These are phyloP conservation scores for Callionymus lyra DNA, from an alignment of 2,113 vertebrate genomes.

Conservation along the genomic window DNA sequence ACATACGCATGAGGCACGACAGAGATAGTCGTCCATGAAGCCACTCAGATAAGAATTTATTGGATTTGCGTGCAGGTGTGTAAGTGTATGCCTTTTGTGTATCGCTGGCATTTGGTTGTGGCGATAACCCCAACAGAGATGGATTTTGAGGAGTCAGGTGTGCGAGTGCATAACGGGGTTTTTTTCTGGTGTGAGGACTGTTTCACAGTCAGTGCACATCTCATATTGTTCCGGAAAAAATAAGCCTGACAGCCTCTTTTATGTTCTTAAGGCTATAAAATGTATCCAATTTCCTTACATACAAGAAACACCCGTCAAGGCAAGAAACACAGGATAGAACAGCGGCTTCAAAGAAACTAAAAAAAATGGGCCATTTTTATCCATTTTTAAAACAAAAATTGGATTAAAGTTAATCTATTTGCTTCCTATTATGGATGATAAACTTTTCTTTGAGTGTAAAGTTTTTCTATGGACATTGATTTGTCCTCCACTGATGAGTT, in stretches of 20 bases:
- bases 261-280: too few species aligned
- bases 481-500: too few species aligned
- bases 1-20: constrained; percentile 31
- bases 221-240: not conserved
- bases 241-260: not conserved
- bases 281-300: too few species aligned
- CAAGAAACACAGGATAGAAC: too few species aligned
- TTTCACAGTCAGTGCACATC: constrained; percentile 1
- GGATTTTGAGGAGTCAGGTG: constrained; percentile 1
- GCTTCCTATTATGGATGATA: too few species aligned
- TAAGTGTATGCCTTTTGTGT: constrained; percentile 3
- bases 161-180: constrained; percentile 1
- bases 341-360: too few species aligned
- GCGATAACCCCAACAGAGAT: constrained; percentile 2
- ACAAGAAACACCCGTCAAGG: too few species aligned
- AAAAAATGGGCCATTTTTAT: too few species aligned
- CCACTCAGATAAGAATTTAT: constrained; percentile 34
- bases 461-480: too few species aligned
- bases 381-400: too few species aligned
- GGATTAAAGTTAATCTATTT: too few species aligned
- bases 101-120: not conserved
- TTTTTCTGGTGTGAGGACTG: not conserved
- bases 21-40: constrained; percentile 32
- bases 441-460: too few species aligned
- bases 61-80: constrained; percentile 17